Percentiles rank a stretch among this genome's conserved stretches.
phyloP scores from a whole-genome alignment of 1,140 invertebrate genomes.

The Archivesica marissinica region DNA sequence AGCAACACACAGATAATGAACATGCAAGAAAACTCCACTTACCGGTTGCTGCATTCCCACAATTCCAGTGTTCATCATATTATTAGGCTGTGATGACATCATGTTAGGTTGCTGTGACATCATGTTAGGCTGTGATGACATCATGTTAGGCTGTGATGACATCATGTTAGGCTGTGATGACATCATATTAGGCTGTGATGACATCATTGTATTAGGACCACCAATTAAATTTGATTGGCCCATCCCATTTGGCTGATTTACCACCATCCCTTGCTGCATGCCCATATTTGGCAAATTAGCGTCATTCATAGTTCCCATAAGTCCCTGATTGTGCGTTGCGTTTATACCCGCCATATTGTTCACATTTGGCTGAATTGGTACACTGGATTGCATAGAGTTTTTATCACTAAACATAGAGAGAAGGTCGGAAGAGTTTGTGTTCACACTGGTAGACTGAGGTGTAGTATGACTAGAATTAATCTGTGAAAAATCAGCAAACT shows the following conservation, averaged over 20 bases:
- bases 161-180: slow-evolving; percentile 44
- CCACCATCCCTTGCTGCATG: slow-evolving; percentile 44
- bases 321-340: slow-evolving; percentile 53
- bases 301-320: slow-evolving; percentile 50
- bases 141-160: slow-evolving; percentile 17
- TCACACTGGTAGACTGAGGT: slow-evolving; percentile 1
- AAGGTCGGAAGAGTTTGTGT: slow-evolving; percentile 46
- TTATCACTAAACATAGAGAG: slow-evolving; percentile 57
- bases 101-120: slow-evolving; percentile 54
- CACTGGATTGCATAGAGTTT: slow-evolving; percentile 27
- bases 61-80: slow-evolving; percentile 35
- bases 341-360: slow-evolving; percentile 3
- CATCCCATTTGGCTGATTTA: slow-evolving; percentile 40
- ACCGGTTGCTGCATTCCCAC: slow-evolving; percentile 41
- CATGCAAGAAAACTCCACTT: not conserved
- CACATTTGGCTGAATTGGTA: slow-evolving; percentile 34
- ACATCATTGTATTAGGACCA: slow-evolving; percentile 48
- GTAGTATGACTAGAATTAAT: slow-evolving; percentile 40
- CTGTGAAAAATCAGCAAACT: slow-evolving; percentile 57
- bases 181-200: slow-evolving; percentile 47
- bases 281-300: slow-evolving; percentile 45
- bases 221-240: slow-evolving; percentile 40
- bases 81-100: slow-evolving; percentile 37
- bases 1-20: not conserved
- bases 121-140: slow-evolving; percentile 21